Percentiles rank a stretch among this genome's conserved stretches.
Conservation (phyloP, 2,888 invertebrate species). For the Myathropa florea region DNA sequence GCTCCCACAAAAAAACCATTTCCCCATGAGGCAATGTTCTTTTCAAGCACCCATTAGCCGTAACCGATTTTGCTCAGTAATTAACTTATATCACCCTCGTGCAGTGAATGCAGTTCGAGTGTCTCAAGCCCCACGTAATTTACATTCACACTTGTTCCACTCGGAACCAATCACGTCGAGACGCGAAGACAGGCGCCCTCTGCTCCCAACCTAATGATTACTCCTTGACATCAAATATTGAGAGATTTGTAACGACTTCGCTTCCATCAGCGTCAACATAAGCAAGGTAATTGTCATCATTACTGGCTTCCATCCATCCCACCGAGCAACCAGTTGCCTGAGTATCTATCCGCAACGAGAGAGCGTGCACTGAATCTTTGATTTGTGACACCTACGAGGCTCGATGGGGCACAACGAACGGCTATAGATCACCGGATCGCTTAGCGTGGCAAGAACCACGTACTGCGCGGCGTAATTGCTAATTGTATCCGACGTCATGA, state of each 20-base stretch:
- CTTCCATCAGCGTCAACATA: slow-evolving; percentile 65
- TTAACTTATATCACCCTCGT: slow-evolving; percentile 61
- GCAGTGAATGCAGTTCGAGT: slow-evolving; percentile 18
- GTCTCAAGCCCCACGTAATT: slow-evolving; percentile 48
- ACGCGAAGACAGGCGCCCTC: slow-evolving; percentile 18
- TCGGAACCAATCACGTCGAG: background rate
- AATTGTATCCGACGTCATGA: slow-evolving; percentile 60
- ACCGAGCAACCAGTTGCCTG: background rate
- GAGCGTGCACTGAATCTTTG: slow-evolving; percentile 57
- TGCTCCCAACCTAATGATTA: slow-evolving; percentile 59
- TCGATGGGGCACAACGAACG: slow-evolving; percentile 19
- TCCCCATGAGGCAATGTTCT: slow-evolving; percentile 46
- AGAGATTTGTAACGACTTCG: slow-evolving; percentile 61
- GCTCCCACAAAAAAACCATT: slow-evolving; percentile 30
- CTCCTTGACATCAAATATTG: slow-evolving; percentile 69
- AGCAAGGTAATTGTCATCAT: slow-evolving; percentile 62
- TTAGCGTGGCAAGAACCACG: slow-evolving; percentile 51
- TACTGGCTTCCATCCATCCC: slow-evolving; percentile 47
- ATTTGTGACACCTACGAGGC: slow-evolving; percentile 66
- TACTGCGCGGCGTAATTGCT: slow-evolving; percentile 49
- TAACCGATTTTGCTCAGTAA: slow-evolving; percentile 62
- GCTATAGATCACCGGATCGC: slow-evolving; percentile 46
- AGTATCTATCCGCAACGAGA: slow-evolving; percentile 4
- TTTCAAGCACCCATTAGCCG: slow-evolving; percentile 46
- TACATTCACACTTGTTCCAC: slow-evolving; percentile 43